Evolutionary conservation across 2,797 vertebrate species (phyloP), one percentile per base, ranked within the genome.

Genomic region (Centropyge bicolor): DNA sequence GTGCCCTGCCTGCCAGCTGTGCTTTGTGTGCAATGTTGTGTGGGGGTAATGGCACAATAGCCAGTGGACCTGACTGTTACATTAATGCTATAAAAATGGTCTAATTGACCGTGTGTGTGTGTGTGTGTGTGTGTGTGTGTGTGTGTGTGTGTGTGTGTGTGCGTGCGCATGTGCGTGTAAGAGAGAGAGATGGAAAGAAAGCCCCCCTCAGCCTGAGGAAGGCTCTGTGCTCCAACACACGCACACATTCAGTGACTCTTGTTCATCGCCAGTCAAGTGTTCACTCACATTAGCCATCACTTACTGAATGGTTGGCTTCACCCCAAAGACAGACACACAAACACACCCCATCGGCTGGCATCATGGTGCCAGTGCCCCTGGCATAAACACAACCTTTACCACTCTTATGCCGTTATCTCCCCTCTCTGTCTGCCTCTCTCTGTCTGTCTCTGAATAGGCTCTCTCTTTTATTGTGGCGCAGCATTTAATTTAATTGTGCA

Each of bases 341-440:
- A 78, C 40, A 80, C 79, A 78, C 57, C 3, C 77, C 59, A 69
- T 67, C 31, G 49, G 78, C 81, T 81, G 81, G 86, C 82, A 85
- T 80, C 86, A 77, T 79, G 78, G 81, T 89, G 84, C 80, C 88
- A 87, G 24, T 60, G 90, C 89, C 91, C 59, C 22, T 70, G 87
- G 91, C 89, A 81, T 90, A 82, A 92, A 90, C 90, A 92, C 74
- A 92, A 91, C 91, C 87, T 90, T 87, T 90, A 85, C 64, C 80
- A 88, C 83, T 83, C 78, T 79, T 86, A 70, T 74, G 82, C 76
- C 79, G 76, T 81, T 83, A 81, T 90, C 83, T 66, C 59, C 19
- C 59, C 79, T 84, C 82, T 56, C 67, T 76, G 56, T 85, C 82
- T 88, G 74, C 45, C 76, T 76, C 55, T 73, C 8, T 2, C 59